Percentiles rank a stretch among this genome's conserved stretches.
phyloP scores from a whole-genome alignment of 2,113 vertebrate genomes.

The Merops nubicus region DNA sequence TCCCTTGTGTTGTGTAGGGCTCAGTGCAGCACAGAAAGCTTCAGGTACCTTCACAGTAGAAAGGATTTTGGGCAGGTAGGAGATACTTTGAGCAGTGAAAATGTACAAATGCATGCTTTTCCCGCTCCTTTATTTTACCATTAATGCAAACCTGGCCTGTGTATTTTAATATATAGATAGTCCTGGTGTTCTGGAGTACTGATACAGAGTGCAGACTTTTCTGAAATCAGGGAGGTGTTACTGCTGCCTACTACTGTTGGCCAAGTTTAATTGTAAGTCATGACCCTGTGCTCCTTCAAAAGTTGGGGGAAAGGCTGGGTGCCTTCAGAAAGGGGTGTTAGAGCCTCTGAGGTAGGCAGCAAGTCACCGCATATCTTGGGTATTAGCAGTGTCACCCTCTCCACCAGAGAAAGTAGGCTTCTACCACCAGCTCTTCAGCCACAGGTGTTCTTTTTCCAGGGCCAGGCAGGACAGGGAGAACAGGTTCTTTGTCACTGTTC shows the following conservation, averaged over 20 bases:
- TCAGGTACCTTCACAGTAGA: not conserved
- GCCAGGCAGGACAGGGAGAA: not conserved
- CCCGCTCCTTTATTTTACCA: not conserved
- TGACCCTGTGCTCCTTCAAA: not conserved
- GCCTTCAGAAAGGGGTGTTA: not conserved
- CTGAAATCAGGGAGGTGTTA: accelerated
- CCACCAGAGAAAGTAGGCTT: not conserved
- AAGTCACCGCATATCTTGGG: accelerated
- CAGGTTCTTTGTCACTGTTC: not conserved
- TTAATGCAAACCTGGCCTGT: not conserved
- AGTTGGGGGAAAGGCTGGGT: not conserved
- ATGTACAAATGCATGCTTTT: not conserved
- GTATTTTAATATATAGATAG: not conserved
- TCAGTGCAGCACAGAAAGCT: not conserved
- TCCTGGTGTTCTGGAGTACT: too few relatives aligned
- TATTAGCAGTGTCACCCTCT: not conserved
- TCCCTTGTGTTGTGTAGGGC: not conserved
- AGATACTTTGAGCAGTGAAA: accelerated
- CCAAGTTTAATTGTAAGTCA: not conserved
- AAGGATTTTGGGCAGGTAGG: not conserved
- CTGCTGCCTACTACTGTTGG: not conserved
- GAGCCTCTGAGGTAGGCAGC: not conserved
- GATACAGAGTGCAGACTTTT: too few relatives aligned
- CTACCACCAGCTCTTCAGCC: not conserved
- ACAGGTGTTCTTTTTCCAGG: not conserved